Evolutionary conservation across 2,797 vertebrate genomes (phyloP), one percentile per base, ranked within the genome.

Genomic region (Eleutherodactylus coqui): DNA sequence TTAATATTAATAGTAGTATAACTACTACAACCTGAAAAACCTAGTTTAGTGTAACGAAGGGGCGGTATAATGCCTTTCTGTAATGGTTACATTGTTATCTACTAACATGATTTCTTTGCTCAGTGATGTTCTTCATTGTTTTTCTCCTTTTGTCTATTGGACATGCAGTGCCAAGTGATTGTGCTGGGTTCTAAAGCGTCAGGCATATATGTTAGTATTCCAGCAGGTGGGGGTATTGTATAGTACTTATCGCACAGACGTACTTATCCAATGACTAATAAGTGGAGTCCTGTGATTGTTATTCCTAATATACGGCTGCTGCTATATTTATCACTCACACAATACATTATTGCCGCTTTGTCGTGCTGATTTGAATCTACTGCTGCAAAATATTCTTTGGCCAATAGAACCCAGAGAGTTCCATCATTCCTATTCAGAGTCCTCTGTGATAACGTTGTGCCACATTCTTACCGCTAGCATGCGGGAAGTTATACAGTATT

Each of bases 141-240:
- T 8, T 0, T 36, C 34, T 69, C 17, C 14, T 11, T 47, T 11
- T 2, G 45, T 47, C 10, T 14, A 13, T 3, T 17, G 49, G 49
- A 51, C 3, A 51, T 51, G 17, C 16, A 19, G 49, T 19, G 11
- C 2, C 14, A 49, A 16, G 58, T 32, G 2, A 29, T 64, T 64
- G 62, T 64, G 29, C 62, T 43, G 34, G 9, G 8, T 70, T 38
- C 0, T 41, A 34, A 24, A 24, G 19, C n/a, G 36, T 8, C 36
- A 1, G 10, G 53, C 47, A 21, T n/a, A 79, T 60, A 5, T 43
- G 38, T 58, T 38, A 11, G 38, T 17, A 38, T 16, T 81, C 78
- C 84, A 86, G 84, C 55, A 86, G 84, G 78, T 81, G 84, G 77
- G 47, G 69, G 13, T 81, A 55, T 86, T 75, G 84, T 81, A 29